Conservation (phyloP, 2,113 vertebrate species). For the Pelobates fuscus region DNA sequence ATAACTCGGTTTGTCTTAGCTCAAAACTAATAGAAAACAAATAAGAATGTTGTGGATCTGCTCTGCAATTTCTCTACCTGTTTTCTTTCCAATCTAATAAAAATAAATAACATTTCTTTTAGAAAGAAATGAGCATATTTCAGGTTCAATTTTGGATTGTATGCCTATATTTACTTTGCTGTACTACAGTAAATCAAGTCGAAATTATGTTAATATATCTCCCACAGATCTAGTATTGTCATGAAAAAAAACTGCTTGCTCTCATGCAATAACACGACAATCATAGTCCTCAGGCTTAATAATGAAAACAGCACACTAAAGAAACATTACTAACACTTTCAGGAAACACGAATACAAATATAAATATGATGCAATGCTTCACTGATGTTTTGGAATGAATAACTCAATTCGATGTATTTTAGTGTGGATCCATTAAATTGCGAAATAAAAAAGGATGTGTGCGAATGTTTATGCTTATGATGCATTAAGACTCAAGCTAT, state of each 20-base stretch:
- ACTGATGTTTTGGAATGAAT: constrained; percentile 48
- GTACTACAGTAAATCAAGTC: constrained; percentile 59
- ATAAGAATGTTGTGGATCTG: constrained; percentile 1
- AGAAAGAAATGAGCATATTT: constrained; percentile 24
- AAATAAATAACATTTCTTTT: constrained; percentile 23
- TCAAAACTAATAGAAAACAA: not conserved
- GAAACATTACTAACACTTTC: constrained; percentile 57
- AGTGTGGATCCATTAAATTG: constrained; percentile 34
- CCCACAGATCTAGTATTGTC: constrained; percentile 57
- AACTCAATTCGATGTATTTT: constrained; percentile 17
- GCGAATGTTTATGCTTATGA: constrained; percentile 31
- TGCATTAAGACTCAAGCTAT: constrained; percentile 7
- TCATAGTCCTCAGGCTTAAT: constrained; percentile 55
- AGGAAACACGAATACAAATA: constrained; percentile 56
- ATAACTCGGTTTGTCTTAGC: not conserved
- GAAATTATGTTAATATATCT: constrained; percentile 58
- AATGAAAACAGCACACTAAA: constrained; percentile 53
- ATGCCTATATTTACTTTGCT: constrained; percentile 8
- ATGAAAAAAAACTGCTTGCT: constrained; percentile 52
- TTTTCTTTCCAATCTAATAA: constrained; percentile 7
- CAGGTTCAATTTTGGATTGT: constrained; percentile 27
- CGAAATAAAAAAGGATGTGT: constrained; percentile 20
- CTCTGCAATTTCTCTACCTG: not conserved
- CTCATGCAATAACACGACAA: constrained; percentile 59
- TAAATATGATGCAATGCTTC: constrained; percentile 49